Evolutionary conservation across 1,140 invertebrate genomes (phyloP), one percentile per base, ranked within the genome.

Genomic region (Bombus confusus): DNA sequence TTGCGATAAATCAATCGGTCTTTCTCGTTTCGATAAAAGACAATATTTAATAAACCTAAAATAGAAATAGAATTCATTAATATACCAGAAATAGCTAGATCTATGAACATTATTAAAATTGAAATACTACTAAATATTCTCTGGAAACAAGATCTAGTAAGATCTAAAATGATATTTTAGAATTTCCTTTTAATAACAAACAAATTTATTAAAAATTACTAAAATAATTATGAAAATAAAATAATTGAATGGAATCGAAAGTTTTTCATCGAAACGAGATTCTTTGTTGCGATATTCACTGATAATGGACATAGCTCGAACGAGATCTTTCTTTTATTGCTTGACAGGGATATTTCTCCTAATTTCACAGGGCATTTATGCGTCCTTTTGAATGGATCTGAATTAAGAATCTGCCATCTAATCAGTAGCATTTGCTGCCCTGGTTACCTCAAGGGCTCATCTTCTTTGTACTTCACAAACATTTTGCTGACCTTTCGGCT

Each of bases 401-500:
- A 52, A n/a, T 64, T 10, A 37, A 3, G 12, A 47, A 62, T 82
- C 31, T 34, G 57, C 25, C 66, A 22, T 52, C 18, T 39, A n/a
- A 22, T 66, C 31, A 31, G 34, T 82, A 66, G 34, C 25, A 47
- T 74, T 75, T 37, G 34, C 18, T 59, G 34, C 34, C 41, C 37
- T 25, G 13, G 12, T 28, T 10, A 62, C 10, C 25, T 31, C 12
- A 59, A 80, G 10, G 31, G 66, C 47, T 57, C 13, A 22, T 22
- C 31, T 31, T n/a, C 62, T 64, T 75, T 66, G 41, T 75, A 82
- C 25, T 75, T 39, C 47, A 66, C n/a, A 25, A 15, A 47, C 15
- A 25, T 37, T 62, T 41, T 59, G 72, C 80, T 82, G 59, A 41
- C n/a, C 31, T 31, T 52, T 34, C 68, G 37, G 79, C 52, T 69